Evolutionary conservation across 2,113 vertebrate genomes (phyloP), one percentile per base, ranked within the genome.

Genomic region (Anhinga anhinga): DNA sequence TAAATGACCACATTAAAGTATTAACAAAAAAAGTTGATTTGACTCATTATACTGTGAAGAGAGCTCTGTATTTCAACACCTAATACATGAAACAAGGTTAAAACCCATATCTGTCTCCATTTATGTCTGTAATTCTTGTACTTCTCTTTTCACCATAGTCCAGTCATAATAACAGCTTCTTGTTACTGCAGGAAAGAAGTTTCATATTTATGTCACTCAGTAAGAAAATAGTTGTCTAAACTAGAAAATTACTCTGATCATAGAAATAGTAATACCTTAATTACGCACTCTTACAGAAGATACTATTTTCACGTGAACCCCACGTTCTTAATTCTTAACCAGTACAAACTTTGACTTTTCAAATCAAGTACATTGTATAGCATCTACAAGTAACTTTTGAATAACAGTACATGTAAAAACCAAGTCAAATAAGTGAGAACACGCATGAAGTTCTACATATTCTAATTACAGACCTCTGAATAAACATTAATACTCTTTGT

Each of bases 31-130:
- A 67, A 82, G 13, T 74, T 78, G 30, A 71, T 73, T 82, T 38
- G 84, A 44, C 14, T 74, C 14, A 45, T 73, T 49, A 81, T 70
- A 78, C 90, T 96, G 74, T 95, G 93, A 96, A 96, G 58, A 93
- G 62, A 88, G 34, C 34, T 94, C 49, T 94, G 3, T 87, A 87
- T 77, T 94, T 82, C 74, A 90, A 69, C 89, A 80, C 7, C 15
- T 67, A 86, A 22, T 49, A 73, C 1, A 0, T 90, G 78, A 85
- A 90, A 85, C 2, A 38, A 65, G 27, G 85, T 91, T 63, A 89
- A 96, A 87, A 53, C 29, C 6, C 36, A 6, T 63, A 7, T 73
- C 62, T 72, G 71, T 77, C 44, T 77, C 44, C 14, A 5, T 56
- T 86, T 95, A 38, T 77, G 90, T 63, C 47, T 88, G 42, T 73